Evolutionary conservation across 2,113 vertebrate genomes (phyloP).

Genomic region (Nasalis larvatus): DNA sequence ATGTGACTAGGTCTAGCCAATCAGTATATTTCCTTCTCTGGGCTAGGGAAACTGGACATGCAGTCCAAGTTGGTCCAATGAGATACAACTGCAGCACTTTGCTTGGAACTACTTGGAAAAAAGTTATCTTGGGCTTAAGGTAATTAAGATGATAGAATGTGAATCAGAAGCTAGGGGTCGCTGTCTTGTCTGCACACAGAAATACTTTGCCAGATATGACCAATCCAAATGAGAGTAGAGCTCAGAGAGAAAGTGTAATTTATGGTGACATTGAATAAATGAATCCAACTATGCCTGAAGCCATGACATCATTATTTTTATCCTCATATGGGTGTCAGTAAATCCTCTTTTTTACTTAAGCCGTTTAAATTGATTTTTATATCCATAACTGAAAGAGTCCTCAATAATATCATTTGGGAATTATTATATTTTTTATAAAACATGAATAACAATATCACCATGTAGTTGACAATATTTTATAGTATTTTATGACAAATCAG

Average conservation of each 20-base stretch:
- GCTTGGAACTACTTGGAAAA: background rate
- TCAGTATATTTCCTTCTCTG: background rate
- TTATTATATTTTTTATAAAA: background rate
- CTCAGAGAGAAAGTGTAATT: background rate
- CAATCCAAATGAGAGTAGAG: background rate
- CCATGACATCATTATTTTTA: background rate
- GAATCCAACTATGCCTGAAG: background rate
- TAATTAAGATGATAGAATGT: background rate
- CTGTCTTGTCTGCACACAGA: background rate
- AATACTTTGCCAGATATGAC: background rate
- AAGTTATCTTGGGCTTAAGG: background rate
- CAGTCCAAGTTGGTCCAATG: background rate
- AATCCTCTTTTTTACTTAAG: background rate
- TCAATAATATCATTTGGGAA: background rate
- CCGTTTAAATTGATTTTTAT: background rate
- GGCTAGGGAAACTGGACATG: background rate
- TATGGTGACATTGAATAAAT: background rate
- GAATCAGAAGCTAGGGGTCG: background rate
- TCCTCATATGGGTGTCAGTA: background rate
- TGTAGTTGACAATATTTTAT: background rate
- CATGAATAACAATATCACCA: background rate
- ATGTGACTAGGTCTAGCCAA: background rate
- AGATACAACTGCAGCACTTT: background rate
- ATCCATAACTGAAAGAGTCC: background rate
- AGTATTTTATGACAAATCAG: constrained; percentile 15